Conservation (phyloP, 2,797 vertebrate genomes). For the Xenopus petersii region DNA sequence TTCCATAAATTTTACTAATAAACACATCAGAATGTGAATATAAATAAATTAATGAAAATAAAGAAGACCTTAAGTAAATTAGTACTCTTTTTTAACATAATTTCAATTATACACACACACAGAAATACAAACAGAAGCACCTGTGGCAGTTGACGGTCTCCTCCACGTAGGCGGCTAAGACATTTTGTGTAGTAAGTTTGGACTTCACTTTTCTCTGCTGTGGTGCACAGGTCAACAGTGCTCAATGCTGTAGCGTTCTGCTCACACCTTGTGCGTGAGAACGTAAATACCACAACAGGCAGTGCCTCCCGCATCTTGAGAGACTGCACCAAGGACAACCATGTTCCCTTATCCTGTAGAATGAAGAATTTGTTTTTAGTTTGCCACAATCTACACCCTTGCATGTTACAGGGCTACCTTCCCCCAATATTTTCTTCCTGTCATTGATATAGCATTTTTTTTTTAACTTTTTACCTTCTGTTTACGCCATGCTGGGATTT, state of each 20-base stretch:
- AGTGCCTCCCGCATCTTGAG: slow-evolving; percentile 82
- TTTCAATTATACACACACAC: too few relatives aligned
- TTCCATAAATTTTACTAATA: too few relatives aligned
- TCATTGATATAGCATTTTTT: too few relatives aligned
- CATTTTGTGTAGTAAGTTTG: slow-evolving; percentile 89
- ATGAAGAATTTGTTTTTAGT: not conserved
- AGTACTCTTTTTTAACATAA: too few relatives aligned
- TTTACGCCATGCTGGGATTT: too few relatives aligned
- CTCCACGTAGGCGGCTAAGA: slow-evolving; percentile 79
- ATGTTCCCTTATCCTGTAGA: slow-evolving; percentile 79
- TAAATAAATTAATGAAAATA: too few relatives aligned
- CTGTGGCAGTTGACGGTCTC: slow-evolving; percentile 80
- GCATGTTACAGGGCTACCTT: not conserved
- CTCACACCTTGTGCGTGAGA: slow-evolving; percentile 85
- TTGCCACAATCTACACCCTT: not conserved
- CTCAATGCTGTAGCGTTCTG: slow-evolving; percentile 82
- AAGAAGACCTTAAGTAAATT: too few relatives aligned
- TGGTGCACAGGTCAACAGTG: slow-evolving; percentile 80
- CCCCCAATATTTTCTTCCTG: too few relatives aligned
- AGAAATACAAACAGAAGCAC: slow-evolving; percentile 34
- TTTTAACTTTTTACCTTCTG: too few relatives aligned
- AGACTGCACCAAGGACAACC: slow-evolving; percentile 81
- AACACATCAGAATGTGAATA: too few relatives aligned
- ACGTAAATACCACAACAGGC: slow-evolving; percentile 88
- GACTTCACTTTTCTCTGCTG: slow-evolving; percentile 83